Evolutionary conservation across 2,797 vertebrate genomes (phyloP).

Genomic region (Peromyscus aztecus): DNA sequence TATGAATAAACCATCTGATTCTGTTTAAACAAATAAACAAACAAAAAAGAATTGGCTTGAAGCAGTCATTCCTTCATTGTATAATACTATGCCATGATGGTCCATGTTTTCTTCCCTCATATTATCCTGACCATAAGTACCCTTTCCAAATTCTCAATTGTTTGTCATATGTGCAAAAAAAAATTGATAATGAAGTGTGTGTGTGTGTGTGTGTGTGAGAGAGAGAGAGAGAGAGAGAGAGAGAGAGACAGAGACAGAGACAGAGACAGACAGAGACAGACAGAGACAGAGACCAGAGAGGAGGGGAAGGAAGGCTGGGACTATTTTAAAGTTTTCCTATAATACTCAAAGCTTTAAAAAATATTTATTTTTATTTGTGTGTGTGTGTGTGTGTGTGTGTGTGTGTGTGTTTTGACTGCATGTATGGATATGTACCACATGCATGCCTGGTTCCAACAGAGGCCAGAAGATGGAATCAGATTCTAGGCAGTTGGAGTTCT

Average conservation of each 20-base stretch:
- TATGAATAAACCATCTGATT: not conserved
- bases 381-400: too few species aligned
- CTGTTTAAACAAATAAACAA: not conserved
- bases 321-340: not conserved
- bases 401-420: not conserved
- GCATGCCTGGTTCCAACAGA: not conserved
- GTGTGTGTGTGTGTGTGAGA: not conserved
- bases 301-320: not conserved
- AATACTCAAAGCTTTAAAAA: not conserved
- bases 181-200: not conserved
- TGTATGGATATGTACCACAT: not conserved
- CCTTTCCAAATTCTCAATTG: not conserved
- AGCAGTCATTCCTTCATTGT: conserved; percentile 4
- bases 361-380: too few species aligned
- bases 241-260: not conserved
- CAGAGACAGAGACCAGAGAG: not conserved
- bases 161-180: not conserved
- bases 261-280: not conserved
- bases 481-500: not conserved
- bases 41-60: not conserved
- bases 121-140: not conserved
- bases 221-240: too few species aligned
- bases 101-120: not conserved
- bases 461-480: not conserved
- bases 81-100: not conserved